phyloP scores from a whole-genome alignment of 2,797 vertebrate species.

The Harpia harpyja region DNA sequence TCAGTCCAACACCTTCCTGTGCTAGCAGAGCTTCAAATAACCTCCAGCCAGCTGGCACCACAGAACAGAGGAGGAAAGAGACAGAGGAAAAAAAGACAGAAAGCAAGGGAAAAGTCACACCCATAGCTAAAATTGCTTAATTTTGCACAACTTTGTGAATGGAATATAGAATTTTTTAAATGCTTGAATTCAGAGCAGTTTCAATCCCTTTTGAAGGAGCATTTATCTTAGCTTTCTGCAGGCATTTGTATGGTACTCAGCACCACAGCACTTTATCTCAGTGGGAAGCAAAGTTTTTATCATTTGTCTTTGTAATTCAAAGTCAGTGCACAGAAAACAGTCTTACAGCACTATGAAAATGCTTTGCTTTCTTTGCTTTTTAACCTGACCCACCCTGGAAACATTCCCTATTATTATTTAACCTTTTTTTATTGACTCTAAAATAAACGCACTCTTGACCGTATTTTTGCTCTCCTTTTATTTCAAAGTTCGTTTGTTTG shows the following conservation, averaged over 20 bases:
- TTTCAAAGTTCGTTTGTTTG: slow-evolving; percentile 19
- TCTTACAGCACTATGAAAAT: background rate
- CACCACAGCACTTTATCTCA: background rate
- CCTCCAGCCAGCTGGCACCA: background rate
- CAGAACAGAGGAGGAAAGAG: fast-evolving
- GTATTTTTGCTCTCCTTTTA: background rate
- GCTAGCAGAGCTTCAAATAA: background rate
- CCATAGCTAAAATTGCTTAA: background rate
- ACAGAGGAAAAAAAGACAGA: background rate
- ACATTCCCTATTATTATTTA: background rate
- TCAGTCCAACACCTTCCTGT: background rate
- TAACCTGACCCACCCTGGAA: background rate
- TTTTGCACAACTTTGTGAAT: background rate
- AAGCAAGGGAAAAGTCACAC: background rate
- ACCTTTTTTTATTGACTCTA: background rate
- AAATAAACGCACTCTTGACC: background rate
- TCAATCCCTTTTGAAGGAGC: background rate
- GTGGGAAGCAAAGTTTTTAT: background rate
- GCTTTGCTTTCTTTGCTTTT: slow-evolving; percentile 12
- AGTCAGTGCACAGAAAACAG: background rate
- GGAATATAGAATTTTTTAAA: background rate
- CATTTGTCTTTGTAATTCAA: slow-evolving; percentile 7
- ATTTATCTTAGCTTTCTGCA: background rate
- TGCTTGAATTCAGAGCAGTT: background rate
- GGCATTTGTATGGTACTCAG: background rate